A percentile compares a stretch with the other conserved stretches of the same genome.
Conservation (phyloP, 37 sponge, comb jelly and placozoan species). For the Amphimedon queenslandica region DNA sequence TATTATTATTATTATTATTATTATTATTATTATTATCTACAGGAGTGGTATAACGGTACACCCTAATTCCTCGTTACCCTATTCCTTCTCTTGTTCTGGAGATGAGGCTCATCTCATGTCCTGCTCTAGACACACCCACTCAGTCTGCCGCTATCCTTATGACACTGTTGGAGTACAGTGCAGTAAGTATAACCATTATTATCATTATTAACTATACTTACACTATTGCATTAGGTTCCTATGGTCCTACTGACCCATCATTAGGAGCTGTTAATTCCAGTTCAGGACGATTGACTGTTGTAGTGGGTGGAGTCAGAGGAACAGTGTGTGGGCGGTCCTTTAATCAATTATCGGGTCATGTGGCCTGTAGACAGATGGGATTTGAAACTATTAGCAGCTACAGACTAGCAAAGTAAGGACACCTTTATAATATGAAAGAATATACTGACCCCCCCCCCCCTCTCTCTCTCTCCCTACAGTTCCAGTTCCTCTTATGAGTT, state of each 20-base stretch:
- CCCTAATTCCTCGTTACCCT: too few relatives aligned
- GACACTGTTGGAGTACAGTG: slow-evolving; percentile 35
- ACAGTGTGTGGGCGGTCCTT: slow-evolving; percentile 21
- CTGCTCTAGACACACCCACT: neutral
- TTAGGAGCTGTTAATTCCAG: neutral
- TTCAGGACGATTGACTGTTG: neutral
- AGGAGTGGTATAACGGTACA: too few relatives aligned
- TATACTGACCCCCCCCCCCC: neutral
- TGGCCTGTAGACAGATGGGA: slow-evolving; percentile 39
- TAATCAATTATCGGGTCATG: slow-evolving; percentile 12
- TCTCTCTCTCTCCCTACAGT: too few relatives aligned
- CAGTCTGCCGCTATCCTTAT: slow-evolving; percentile 2
- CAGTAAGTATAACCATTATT: too few relatives aligned
- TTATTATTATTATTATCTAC: too few relatives aligned
- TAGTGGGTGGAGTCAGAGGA: slow-evolving; percentile 12
- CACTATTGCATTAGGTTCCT: neutral
- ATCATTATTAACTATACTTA: too few relatives aligned
- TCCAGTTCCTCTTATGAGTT: too few relatives aligned
- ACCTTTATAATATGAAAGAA: neutral
- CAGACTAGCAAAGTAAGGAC: neutral
- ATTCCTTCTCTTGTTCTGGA: slow-evolving; percentile 4
- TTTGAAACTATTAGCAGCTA: neutral
- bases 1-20: too few relatives aligned
- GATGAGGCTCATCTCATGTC: slow-evolving; percentile 27
- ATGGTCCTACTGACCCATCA: neutral